phyloP scores from a whole-genome alignment of 2,888 invertebrate species.

The Hesperia comma region DNA sequence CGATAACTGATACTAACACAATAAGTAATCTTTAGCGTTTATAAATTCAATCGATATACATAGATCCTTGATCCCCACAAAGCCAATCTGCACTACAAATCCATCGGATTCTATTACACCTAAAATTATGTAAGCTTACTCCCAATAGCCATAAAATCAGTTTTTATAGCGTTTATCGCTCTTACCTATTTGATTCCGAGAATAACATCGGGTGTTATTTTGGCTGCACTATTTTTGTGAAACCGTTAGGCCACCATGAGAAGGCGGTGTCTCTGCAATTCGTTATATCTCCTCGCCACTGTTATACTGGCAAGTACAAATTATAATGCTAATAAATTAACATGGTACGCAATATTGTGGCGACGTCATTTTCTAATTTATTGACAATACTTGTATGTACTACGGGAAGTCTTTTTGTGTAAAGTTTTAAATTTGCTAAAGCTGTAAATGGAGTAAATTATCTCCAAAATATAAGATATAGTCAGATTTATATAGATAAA shows the following conservation, averaged over 20 bases:
- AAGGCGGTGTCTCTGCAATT: conserved; percentile 45
- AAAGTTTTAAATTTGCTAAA: too few relatives aligned
- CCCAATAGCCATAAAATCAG: conserved; percentile 60
- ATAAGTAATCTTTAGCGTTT: neutral
- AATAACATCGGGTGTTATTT: conserved; percentile 55
- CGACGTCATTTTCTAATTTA: neutral
- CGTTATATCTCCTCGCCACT: conserved; percentile 49
- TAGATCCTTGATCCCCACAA: conserved; percentile 1
- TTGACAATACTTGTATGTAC: neutral
- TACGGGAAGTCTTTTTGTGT: too few relatives aligned
- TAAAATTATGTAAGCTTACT: conserved; percentile 45
- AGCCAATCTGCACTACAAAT: neutral
- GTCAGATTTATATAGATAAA: too few relatives aligned
- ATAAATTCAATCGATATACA: neutral
- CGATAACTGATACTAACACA: neutral
- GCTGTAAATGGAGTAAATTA: too few relatives aligned
- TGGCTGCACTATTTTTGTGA: conserved; percentile 44
- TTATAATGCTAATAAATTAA: conserved; percentile 27
- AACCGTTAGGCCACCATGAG: conserved; percentile 38
- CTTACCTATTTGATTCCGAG: conserved; percentile 45
- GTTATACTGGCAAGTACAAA: conserved; percentile 56
- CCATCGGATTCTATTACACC: conserved; percentile 21
- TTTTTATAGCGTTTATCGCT: conserved; percentile 62
- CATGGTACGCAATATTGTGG: neutral
- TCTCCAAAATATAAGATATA: too few relatives aligned